Evolutionary conservation across 2,797 vertebrate genomes (phyloP), one percentile per base, ranked within the genome.

Genomic region (Vultur gryphus): DNA sequence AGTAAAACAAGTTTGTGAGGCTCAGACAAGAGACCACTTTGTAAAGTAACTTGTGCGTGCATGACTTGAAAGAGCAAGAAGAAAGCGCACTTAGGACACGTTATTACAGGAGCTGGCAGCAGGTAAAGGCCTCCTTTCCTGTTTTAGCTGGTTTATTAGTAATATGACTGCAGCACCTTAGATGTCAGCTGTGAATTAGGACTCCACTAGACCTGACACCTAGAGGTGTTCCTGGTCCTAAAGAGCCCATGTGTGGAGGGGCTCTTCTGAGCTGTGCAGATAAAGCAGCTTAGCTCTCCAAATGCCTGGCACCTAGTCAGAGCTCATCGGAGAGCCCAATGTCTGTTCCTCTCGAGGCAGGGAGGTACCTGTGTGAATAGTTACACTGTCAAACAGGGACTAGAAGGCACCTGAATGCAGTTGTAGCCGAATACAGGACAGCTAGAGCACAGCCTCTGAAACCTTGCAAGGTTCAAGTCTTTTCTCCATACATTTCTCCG

Each of bases 21-120:
- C 93, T 91, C 88, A 96, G 94, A 96, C 96, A 95, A 95, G 93
- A 97, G 97, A 96, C 95, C 97, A 97, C 97, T 96, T 97, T 97
- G 95, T 92, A 95, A 91, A 93, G 75, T 44, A 95, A 91, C 96
- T 97, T 97, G 96, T 97, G 86, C 14, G 59, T 96, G 95, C 92
- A 93, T 84, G 96, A 96, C 92, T 95, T 92, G 87, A 91, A 95
- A 97, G 94, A 89, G 87, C 55, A 49, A 96, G 96, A 91, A 81
- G 83, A 95, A 95, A 96, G 89, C 5, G 2, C 62, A 26, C 83
- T 64, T 43, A 84, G 95, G 96, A 97, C 94, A 91, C 75, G 72
- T 96, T 95, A 91, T 85, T 95, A 89, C 95, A 95, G 90, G 94
- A 95, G 89, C 89, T 96, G 93, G 96, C 93, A 96, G 87, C 81